phyloP scores from a whole-genome alignment of 2,113 vertebrate species.

The Glareola pratincola region DNA sequence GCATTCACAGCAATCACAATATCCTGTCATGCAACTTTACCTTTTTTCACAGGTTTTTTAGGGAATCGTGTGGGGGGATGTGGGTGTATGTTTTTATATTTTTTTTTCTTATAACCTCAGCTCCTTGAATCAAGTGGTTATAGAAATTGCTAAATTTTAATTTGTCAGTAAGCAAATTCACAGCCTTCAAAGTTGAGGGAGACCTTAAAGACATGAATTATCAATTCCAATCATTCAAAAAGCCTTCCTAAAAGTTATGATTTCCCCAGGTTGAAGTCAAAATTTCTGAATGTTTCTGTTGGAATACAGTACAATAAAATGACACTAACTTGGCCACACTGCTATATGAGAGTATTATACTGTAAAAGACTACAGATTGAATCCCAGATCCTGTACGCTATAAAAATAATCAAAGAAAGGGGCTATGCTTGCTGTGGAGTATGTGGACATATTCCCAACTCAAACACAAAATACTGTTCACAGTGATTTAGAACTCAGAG shows the following conservation, averaged over 20 bases:
- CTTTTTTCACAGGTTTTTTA: background rate
- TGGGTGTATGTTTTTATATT: no score
- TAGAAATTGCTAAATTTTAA: background rate
- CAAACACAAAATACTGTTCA: background rate
- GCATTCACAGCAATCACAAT: background rate
- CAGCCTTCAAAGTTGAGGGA: background rate
- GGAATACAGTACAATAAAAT: background rate
- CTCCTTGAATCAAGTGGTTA: background rate
- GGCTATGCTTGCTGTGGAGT: background rate
- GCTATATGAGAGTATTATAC: background rate
- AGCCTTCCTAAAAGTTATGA: background rate
- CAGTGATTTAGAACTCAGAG: background rate
- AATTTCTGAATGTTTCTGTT: background rate
- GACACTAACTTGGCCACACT: background rate
- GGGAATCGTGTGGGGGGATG: fast-evolving
- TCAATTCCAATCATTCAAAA: background rate
- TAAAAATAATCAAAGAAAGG: background rate
- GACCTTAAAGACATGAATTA: background rate
- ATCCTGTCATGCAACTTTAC: background rate
- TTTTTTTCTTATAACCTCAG: background rate
- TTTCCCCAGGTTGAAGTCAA: background rate
- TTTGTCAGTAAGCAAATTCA: background rate
- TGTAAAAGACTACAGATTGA: background rate
- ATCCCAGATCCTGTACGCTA: background rate
- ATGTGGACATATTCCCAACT: background rate